These are phyloP conservation scores for Sturnira hondurensis DNA, from an alignment of 2,113 vertebrate species.

Conservation along the genomic window DNA sequence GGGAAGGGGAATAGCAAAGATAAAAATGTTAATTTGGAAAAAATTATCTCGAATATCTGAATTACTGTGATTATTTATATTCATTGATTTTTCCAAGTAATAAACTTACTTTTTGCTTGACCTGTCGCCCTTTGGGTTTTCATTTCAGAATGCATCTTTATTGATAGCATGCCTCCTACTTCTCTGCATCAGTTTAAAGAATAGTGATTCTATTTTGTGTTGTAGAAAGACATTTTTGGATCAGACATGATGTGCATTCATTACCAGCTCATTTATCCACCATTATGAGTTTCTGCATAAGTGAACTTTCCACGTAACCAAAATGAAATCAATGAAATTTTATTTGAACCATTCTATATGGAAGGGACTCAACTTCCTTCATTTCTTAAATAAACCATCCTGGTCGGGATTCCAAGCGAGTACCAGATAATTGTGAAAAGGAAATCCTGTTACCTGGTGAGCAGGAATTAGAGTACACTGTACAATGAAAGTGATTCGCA, in stretches of 20 bases:
- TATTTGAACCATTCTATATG: conserved; percentile 45
- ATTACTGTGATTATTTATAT: not conserved
- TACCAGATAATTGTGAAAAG: not conserved
- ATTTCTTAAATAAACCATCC: conserved; percentile 21
- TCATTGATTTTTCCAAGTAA: not conserved
- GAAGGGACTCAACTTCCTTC: not conserved
- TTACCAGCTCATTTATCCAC: conserved; percentile 57
- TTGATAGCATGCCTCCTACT: not conserved
- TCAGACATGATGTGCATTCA: conserved; percentile 23
- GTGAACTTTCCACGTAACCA: conserved; percentile 53
- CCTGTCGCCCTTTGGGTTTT: not conserved
- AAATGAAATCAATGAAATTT: conserved; percentile 36
- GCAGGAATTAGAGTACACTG: not conserved
- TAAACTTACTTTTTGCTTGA: not conserved
- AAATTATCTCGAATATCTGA: not conserved
- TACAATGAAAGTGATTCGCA: not conserved
- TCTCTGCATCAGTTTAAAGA: conserved; percentile 12
- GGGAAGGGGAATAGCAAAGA: not conserved
- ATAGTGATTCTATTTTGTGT: not conserved
- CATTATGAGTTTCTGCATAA: conserved; percentile 48
- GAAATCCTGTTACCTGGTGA: not conserved
- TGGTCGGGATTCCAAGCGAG: not conserved
- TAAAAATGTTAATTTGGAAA: conserved; percentile 9
- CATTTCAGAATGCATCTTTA: not conserved
- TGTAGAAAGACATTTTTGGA: conserved; percentile 47